Conservation (phyloP, 2,797 vertebrate genomes). For the Aulostomus chinensis region DNA sequence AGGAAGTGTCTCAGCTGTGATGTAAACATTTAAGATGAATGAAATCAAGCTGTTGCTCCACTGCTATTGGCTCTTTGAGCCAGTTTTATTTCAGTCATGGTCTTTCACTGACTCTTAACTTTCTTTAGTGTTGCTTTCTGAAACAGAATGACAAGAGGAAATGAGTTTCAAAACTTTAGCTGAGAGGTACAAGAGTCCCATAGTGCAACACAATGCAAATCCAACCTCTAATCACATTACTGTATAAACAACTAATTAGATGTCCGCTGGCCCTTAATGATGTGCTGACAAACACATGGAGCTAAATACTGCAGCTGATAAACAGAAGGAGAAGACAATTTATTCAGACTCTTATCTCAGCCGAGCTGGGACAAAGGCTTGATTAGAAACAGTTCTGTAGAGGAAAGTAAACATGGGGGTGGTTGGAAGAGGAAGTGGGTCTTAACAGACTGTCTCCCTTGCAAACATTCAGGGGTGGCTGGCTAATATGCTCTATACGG, state of each 20-base stretch:
- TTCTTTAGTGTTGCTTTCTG: conserved; percentile 61
- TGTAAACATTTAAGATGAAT: not conserved
- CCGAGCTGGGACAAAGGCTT: conserved; percentile 64
- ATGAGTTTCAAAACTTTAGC: conserved; percentile 43
- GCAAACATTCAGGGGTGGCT: conserved; percentile 1
- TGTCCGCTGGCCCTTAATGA: conserved; percentile 72
- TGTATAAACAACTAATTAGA: conserved; percentile 80
- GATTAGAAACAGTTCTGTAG: conserved; percentile 70
- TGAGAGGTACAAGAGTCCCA: conserved; percentile 43
- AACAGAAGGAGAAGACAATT: conserved; percentile 61
- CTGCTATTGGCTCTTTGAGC: not conserved
- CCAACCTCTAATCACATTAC: conserved; percentile 75
- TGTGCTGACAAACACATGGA: conserved; percentile 83
- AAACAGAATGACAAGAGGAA: conserved; percentile 63
- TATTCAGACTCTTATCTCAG: conserved; percentile 71
- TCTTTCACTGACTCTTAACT: conserved; percentile 63
- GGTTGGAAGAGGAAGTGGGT: conserved; percentile 32
- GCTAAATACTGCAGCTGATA: conserved; percentile 69
- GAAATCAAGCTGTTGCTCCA: conserved; percentile 3
- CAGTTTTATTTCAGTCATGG: conserved; percentile 27
- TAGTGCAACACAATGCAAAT: conserved; percentile 73
- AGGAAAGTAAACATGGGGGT: conserved; percentile 61
- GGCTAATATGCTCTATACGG: conserved; percentile 1
- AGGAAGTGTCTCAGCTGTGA: too few relatives aligned
- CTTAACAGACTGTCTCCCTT: conserved; percentile 18